Base-by-base conservation (phyloP, 1,140 invertebrate species). In the Amphibalanus amphitrite region DNA sequence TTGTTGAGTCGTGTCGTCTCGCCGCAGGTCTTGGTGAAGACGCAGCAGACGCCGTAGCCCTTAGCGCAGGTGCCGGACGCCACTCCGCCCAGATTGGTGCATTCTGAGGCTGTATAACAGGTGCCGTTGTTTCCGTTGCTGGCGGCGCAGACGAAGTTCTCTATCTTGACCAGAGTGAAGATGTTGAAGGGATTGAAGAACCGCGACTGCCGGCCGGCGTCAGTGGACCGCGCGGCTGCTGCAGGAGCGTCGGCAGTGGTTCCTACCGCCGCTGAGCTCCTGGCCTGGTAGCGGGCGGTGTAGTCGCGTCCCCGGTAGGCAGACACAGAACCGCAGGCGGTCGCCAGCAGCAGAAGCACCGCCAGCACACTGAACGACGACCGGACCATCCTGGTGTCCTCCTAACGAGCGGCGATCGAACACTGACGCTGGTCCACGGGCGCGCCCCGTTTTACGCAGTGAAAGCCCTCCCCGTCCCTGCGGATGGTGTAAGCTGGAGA, bases 21-120 rank as follows among this genome's bases (percentile, higher is more conserved):
- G 65, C 28, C 65, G 65, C 65, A 67, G 23, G 65, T 67, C 3
- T 26, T 28, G 65, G 28, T 28, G 28, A 67, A 28, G 28, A 77
- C 74, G 65, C 78, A 79, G 73, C 78, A 79, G 17, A 77, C 72
- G 1, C 78, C 78, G 69, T 76, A 77, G 59, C 77, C 78, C 17
- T 72, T 72, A 1, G 78, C 78, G 71, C 78, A 79, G 3, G 74
- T 26, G 0, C 74, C 74, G 15, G 74, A 73, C 28, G 71, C 73
- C 23, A 71, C 74, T 38, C 78, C 78, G 33, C 77, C 77, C 23
- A 71, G 69, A 20, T 73, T 33, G 59, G 69, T 69, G 69, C 78
- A 79, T 71, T 79, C 77, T 0, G 73, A 68, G 23, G 77, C 59
- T 72, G 86, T 86, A 74, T 88, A 84, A 75, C 89, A 91, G 28